Evolutionary conservation across 37 sponge, comb jelly and placozoan species (phyloP).

Genomic region (Tethya wilhelma): DNA sequence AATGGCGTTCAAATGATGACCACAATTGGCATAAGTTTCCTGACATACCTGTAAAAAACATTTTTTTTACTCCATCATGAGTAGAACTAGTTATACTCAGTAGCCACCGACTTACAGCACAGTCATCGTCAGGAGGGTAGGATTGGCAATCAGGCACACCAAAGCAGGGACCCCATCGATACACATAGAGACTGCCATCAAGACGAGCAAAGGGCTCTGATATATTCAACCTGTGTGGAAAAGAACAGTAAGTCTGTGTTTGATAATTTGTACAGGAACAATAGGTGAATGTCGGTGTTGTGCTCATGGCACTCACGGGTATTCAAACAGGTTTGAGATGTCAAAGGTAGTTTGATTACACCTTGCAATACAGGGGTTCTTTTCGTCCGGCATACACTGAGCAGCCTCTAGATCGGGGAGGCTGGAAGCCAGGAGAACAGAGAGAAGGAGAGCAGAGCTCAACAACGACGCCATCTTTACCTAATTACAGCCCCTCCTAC

Average conservation of each 20-base stretch:
- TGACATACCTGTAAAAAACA: conserved; percentile 31
- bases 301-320: conserved; percentile 50
- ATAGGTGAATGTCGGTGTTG: too few relatives aligned
- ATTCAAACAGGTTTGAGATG: conserved; percentile 29
- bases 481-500: too few relatives aligned
- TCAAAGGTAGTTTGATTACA: conserved; percentile 50
- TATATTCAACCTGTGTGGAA: conserved; percentile 5
- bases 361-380: conserved; percentile 19
- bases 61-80: too few relatives aligned
- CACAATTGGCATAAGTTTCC: conserved; percentile 32
- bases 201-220: neutral
- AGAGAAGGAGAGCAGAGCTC: too few relatives aligned
- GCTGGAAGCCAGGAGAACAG: neutral
- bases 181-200: neutral
- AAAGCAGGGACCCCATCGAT: conserved; percentile 34
- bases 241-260: neutral
- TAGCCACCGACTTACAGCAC: conserved; percentile 46
- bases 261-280: neutral
- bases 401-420: neutral
- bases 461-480: too few relatives aligned
- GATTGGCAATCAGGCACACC: conserved; percentile 11
- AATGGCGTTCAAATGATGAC: conserved; percentile 8
- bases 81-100: too few relatives aligned
- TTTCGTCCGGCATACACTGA: conserved; percentile 26
- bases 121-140: neutral